phyloP scores from a whole-genome alignment of 2,888 invertebrate genomes.

The Philopedon plagiatum region DNA sequence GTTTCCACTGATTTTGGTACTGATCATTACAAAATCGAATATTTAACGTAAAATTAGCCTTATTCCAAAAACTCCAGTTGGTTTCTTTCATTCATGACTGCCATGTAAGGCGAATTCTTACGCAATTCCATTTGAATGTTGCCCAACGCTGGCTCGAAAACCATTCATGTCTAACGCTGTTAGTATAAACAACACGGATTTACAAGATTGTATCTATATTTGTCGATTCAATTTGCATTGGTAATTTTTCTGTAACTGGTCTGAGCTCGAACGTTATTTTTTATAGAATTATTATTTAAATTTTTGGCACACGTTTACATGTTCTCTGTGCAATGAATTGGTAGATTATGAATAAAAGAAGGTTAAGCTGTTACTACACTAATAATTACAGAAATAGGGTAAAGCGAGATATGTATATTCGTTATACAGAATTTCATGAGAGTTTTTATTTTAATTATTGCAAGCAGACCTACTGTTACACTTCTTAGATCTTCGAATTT shows the following conservation, averaged over 20 bases:
- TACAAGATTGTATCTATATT: conserved; percentile 45
- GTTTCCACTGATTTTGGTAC: too few species aligned
- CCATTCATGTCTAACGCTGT: conserved; percentile 46
- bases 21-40: too few species aligned
- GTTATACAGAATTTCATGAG: too few species aligned
- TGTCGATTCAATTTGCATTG: conserved; percentile 44
- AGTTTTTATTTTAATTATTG: too few species aligned
- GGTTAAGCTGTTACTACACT: too few species aligned
- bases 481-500: too few species aligned
- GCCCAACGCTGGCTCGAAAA: conserved; percentile 32
- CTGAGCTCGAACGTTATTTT: conserved; percentile 22
- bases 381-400: too few species aligned
- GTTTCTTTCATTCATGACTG: conserved; percentile 38
- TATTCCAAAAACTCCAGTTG: conserved; percentile 12
- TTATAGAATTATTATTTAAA: conserved; percentile 29
- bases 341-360: too few species aligned
- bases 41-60: neutral
- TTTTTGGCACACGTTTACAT: conserved; percentile 17
- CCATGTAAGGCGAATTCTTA: conserved; percentile 47
- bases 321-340: neutral
- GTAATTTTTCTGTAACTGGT: conserved; percentile 29
- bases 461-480: too few species aligned
- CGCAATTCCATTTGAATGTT: conserved; percentile 42
- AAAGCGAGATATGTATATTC: too few species aligned
- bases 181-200: conserved; percentile 38